Evolutionary conservation across 1,140 invertebrate genomes (phyloP).

Genomic region (Cardiocondyla obscurior): DNA sequence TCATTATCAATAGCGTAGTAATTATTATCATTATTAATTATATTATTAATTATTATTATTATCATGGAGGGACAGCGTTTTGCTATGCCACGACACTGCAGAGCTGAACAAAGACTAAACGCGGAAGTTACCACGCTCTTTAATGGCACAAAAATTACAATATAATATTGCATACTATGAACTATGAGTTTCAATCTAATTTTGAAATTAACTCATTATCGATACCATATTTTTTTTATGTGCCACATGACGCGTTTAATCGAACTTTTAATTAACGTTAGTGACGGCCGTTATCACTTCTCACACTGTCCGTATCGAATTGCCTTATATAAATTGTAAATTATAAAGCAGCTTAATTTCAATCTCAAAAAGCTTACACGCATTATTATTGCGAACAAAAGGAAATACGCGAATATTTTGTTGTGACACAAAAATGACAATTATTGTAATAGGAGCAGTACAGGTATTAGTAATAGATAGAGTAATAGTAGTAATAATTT

Average conservation of each 20-base stretch:
- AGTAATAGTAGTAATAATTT: neutral
- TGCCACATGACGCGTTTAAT: conserved; percentile 1
- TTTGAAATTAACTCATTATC: conserved; percentile 20
- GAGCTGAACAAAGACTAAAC: conserved; percentile 81
- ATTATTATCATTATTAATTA: conserved; percentile 71
- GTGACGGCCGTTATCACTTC: neutral
- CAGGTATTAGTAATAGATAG: conserved; percentile 7
- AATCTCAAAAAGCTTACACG: neutral
- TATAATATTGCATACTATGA: conserved; percentile 24
- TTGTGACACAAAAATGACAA: conserved; percentile 3
- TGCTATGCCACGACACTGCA: conserved; percentile 82
- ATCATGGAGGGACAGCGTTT: conserved; percentile 84
- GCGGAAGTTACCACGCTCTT: conserved; percentile 83
- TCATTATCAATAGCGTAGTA: conserved; percentile 68
- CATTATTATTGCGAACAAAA: conserved; percentile 25
- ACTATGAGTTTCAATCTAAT: conserved; percentile 2
- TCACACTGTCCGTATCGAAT: conserved; percentile 3
- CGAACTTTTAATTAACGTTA: conserved; percentile 10
- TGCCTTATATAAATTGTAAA: conserved; percentile 13
- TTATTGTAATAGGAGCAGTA: conserved; percentile 1
- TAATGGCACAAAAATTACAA: conserved; percentile 81
- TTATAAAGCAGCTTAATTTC: conserved; percentile 3
- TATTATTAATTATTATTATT: conserved; percentile 79
- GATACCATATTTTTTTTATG: neutral
- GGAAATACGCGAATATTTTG: neutral